Evolutionary conservation across 2,888 invertebrate species (phyloP), one percentile per base, ranked within the genome.

Genomic region (Microctonus hyperodae): DNA sequence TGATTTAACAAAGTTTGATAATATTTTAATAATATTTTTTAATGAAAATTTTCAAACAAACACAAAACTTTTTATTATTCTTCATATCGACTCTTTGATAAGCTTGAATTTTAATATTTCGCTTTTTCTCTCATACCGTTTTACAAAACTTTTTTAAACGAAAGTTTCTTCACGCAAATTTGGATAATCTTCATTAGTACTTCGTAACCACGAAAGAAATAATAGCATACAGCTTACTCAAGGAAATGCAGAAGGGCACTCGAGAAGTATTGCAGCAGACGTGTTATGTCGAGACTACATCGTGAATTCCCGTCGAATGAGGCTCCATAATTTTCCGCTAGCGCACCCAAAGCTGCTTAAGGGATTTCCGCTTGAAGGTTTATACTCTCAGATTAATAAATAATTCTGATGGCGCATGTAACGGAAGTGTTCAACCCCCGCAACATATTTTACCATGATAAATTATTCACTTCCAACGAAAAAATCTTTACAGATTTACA

Each of bases 291-390:
- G 28, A 28, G 25, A 53, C 28, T 60, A 11, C 9, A 11, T 25
- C 16, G 16, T 28, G 31, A 28, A 44, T 40, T n/a, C 28, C 1
- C 23, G 16, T 13, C 31, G 44, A 44, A 44, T 31, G 25, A 60
- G 31, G 11, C 59, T 60, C 31, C n/a, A 48, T 60, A 60, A 60
- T 48, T 48, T 60, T 48, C 16, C 23, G 28, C 48, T 31, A 20
- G n/a, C 33, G 13, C 16, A 10, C 5, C n/a, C 31, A 48, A 60
- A 72, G 67, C 65, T 68, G 71, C 70, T 74, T 70, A 71, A 65
- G 71, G 70, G 72, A 68, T 69, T 70, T 67, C 20, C 37, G 31
- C 10, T 22, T 31, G 16, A 20, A 5, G 22, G 20, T 35, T 20
- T 60, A 28, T 16, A 22, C 20, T 31, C 10, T n/a, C 13, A 48